Conservation (phyloP, 1,140 invertebrate genomes). For the Bombus superbus region DNA sequence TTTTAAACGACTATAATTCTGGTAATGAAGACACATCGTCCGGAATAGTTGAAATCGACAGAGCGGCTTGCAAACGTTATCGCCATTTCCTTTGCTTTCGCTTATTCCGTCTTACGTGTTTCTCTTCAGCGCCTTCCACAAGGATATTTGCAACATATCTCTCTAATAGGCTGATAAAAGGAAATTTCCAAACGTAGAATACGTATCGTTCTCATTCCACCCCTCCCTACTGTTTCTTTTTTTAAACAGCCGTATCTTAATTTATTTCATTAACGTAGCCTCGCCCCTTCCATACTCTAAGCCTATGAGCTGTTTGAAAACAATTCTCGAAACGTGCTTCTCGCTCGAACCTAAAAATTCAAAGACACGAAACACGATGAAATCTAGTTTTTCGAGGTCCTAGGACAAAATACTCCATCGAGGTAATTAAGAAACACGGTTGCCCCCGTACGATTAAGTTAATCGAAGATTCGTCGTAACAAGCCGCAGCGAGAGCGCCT, state of each 20-base stretch:
- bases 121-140: no score
- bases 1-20: slow-evolving; percentile 29
- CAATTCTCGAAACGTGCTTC: no score
- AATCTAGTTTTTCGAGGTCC: background rate
- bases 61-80: slow-evolving; percentile 26
- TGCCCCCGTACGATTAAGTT: background rate
- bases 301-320: no score
- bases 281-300: no score
- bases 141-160: no score
- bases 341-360: no score
- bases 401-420: background rate
- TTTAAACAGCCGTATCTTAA: no score
- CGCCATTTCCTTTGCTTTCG: background rate
- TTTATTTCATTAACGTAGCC: no score
- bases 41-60: slow-evolving; percentile 45
- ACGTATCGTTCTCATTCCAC: no score
- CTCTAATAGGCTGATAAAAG: no score
- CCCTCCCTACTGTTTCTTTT: no score
- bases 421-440: background rate
- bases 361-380: background rate
- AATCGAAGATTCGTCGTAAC: background rate
- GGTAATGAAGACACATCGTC: slow-evolving; percentile 30
- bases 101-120: background rate
- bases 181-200: no score
- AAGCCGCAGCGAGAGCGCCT: background rate